Base-by-base conservation (phyloP, 2,888 invertebrate genomes). In the Phania funesta region DNA sequence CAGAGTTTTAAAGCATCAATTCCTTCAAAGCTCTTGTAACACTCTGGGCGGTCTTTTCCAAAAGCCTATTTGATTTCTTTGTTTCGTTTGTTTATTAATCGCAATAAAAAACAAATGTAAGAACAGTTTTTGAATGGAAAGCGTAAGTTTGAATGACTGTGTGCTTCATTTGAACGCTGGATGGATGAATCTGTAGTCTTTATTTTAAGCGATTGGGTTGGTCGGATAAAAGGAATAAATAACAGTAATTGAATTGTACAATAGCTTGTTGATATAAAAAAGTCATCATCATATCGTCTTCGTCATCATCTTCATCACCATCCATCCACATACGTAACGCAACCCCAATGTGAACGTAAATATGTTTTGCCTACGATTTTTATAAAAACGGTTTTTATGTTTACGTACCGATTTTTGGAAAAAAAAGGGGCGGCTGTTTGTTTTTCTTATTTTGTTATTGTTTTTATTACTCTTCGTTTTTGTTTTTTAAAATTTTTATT, bases 171-270 rank as follows among this genome's bases (percentile, higher is more conserved):
- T 29, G 20, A 46, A 32, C 24, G 32, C 24, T 24, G 29, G 29
- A 41, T 24, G 29, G 29, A 41, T 24, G 24, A 26, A 13, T 24
- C 26, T 38, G 35, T 29, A 35, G 50, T 35, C 6, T 18, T 9
- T 24, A 8, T 50, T 50, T 13, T 24, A 16, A 24, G 29, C n/a
- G 44, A 68, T 48, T 48, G 44, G 26, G 26, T 56, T 18, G 16
- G 18, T 46, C 58, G 35, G 18, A 48, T 70, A n/a, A 54, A 71
- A 58, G 50, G 32, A 65, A 64, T 54, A 44, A 68, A 77, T 54
- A 65, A 50, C 32, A 50, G 50, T 78, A 78, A 78, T 78, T 78
- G 78, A 78, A 78, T 71, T 78, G 78, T 78, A 71, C 58, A 62
- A 77, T 77, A 58, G 64, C 56, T 70, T 78, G 56, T 64, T 78